These are phyloP conservation scores for Muntiacus reevesi DNA, from an alignment of 2,113 vertebrate species.

Conservation along the genomic window DNA sequence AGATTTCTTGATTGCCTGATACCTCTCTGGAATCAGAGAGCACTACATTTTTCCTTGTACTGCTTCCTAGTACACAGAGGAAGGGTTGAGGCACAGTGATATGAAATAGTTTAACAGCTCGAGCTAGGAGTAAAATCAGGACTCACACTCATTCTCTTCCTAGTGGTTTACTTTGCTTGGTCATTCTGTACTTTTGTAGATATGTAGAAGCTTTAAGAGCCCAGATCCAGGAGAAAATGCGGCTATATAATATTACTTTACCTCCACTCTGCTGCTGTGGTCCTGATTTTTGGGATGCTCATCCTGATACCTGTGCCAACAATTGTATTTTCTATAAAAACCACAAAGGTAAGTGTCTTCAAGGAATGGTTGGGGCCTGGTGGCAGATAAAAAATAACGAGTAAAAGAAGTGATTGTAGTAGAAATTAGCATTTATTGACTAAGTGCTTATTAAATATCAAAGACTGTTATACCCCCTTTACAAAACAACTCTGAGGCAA, in stretches of 20 bases:
- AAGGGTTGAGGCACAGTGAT: not conserved
- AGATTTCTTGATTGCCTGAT: not conserved
- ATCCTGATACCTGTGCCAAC: conserved; percentile 94
- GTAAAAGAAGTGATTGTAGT: not conserved
- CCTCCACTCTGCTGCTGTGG: conserved; percentile 93
- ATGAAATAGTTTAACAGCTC: not conserved
- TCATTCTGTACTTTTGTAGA: conserved; percentile 74
- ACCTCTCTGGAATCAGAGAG: not conserved
- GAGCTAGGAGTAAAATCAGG: not conserved
- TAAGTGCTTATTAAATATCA: not conserved
- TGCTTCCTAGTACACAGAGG: not conserved
- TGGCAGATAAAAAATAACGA: not conserved
- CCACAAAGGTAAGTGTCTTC: conserved; percentile 83
- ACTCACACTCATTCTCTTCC: not conserved
- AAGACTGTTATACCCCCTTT: not conserved
- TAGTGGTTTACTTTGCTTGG: not conserved
- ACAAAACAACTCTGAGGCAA: not conserved
- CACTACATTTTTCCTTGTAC: not conserved
- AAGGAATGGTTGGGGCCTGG: not conserved
- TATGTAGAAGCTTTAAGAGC: conserved; percentile 87
- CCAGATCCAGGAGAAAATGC: conserved; percentile 86
- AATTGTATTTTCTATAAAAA: conserved; percentile 96
- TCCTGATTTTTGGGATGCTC: conserved; percentile 92
- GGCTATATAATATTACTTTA: conserved; percentile 80
- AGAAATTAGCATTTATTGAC: not conserved